Evolutionary conservation across 2,888 invertebrate species (phyloP).

Genomic region (Lasioglossum figueresi): DNA sequence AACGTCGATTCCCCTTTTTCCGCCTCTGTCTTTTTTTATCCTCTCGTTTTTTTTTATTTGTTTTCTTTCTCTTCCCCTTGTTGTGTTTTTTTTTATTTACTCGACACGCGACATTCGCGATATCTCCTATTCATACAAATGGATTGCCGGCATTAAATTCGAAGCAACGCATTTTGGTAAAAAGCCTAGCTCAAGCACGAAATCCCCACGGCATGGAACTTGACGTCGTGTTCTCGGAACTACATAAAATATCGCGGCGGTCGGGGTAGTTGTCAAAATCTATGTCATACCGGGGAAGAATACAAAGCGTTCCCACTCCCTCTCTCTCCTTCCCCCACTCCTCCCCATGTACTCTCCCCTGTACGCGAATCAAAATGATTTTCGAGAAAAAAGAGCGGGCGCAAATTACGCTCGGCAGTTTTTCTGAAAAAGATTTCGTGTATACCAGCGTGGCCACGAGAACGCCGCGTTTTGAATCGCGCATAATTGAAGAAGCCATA

Average conservation of each 20-base stretch:
- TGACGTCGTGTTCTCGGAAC: slow-evolving; percentile 45
- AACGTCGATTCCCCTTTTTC: background rate
- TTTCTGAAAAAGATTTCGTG: slow-evolving; percentile 53
- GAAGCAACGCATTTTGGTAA: slow-evolving; percentile 27
- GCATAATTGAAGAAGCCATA: slow-evolving; percentile 49
- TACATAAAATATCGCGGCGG: slow-evolving; percentile 44
- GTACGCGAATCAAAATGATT: slow-evolving; percentile 52
- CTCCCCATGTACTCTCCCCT: background rate
- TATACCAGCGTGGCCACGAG: slow-evolving; percentile 30
- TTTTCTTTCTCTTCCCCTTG: background rate
- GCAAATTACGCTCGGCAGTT: slow-evolving; percentile 61
- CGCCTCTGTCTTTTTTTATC: background rate
- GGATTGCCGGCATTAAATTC: slow-evolving; percentile 29
- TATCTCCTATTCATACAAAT: background rate
- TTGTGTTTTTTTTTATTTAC: background rate
- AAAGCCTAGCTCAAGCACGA: slow-evolving; percentile 38
- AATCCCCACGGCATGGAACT: slow-evolving; percentile 41
- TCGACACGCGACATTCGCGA: background rate
- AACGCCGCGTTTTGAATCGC: slow-evolving; percentile 50
- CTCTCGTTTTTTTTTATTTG: background rate
- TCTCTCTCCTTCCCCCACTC: background rate
- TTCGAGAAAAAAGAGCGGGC: slow-evolving; percentile 45
- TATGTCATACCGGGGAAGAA: slow-evolving; percentile 53
- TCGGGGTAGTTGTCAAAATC: slow-evolving; percentile 56
- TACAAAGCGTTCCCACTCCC: slow-evolving; percentile 40